Conservation (phyloP, 1,140 invertebrate species). For the Drosophila guanche region DNA sequence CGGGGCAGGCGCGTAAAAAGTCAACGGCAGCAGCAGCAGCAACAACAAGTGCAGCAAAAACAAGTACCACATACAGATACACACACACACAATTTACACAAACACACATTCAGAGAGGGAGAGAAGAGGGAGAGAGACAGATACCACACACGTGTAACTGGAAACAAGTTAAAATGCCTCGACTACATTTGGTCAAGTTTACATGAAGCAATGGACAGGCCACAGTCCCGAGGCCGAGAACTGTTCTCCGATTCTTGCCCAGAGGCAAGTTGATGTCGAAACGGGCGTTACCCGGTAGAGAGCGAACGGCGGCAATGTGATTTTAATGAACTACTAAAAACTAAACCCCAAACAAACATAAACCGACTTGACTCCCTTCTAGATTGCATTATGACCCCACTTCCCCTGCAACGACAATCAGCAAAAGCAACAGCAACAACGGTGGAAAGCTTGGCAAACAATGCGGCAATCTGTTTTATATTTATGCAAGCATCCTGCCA, state of each 20-base stretch:
- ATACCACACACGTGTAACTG: slow-evolving; percentile 59
- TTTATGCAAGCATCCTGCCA: slow-evolving; percentile 71
- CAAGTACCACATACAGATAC: slow-evolving; percentile 38
- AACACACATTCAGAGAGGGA: slow-evolving; percentile 1
- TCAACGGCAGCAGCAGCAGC: slow-evolving; percentile 33
- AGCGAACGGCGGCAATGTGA: slow-evolving; percentile 48
- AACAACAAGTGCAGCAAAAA: slow-evolving; percentile 47
- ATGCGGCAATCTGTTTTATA: slow-evolving; percentile 66
- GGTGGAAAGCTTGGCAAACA: slow-evolving; percentile 44
- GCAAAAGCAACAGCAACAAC: slow-evolving; percentile 37
- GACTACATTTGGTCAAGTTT: slow-evolving; percentile 77
- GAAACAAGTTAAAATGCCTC: slow-evolving; percentile 78
- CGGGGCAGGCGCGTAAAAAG: slow-evolving; percentile 45
- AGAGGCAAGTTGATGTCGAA: slow-evolving; percentile 10
- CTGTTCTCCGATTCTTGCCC: slow-evolving; percentile 30
- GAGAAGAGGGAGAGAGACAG: slow-evolving; percentile 3
- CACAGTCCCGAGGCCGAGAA: slow-evolving; percentile 29
- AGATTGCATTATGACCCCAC: slow-evolving; percentile 56
- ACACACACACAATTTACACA: slow-evolving; percentile 29
- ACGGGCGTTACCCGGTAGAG: slow-evolving; percentile 3
- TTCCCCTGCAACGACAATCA: background rate
- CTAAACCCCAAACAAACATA: slow-evolving; percentile 62
- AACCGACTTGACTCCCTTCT: slow-evolving; percentile 58
- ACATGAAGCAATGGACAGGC: slow-evolving; percentile 50
- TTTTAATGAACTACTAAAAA: slow-evolving; percentile 79